A percentile compares a stretch with the other conserved stretches of the same genome.
phyloP scores from a whole-genome alignment of 2,888 invertebrate species.

The Caenorhabditis sinica region DNA sequence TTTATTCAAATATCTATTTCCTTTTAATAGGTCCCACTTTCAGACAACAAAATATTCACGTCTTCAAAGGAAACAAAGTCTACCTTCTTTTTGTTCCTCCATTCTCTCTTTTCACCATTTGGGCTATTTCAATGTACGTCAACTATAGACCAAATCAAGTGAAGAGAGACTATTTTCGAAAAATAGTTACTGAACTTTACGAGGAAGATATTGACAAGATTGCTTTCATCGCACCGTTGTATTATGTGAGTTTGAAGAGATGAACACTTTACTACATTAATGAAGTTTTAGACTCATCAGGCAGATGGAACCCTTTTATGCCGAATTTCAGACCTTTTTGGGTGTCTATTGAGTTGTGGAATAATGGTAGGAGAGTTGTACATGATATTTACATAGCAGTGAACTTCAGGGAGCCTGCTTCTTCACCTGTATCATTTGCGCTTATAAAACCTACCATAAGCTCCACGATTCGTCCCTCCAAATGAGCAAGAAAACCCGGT shows the following conservation, averaged over 20 bases:
- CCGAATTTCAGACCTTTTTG: constrained; percentile 9
- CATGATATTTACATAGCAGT: too few relatives aligned
- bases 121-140: constrained; percentile 30
- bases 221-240: constrained; percentile 39
- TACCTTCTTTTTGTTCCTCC: constrained; percentile 39
- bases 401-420: constrained; percentile 38
- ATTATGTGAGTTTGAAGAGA: constrained; percentile 23
- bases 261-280: neutral
- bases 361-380: constrained; percentile 27
- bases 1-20: neutral
- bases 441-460: constrained; percentile 33
- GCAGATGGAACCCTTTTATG: neutral
- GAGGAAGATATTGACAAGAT: constrained; percentile 46
- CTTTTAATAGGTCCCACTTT: neutral
- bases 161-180: constrained; percentile 41
- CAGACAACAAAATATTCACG: constrained; percentile 35
- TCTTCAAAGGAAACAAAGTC: constrained; percentile 36
- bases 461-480: constrained; percentile 7
- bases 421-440: constrained; percentile 41
- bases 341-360: constrained; percentile 23
- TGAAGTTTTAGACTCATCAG: constrained; percentile 32
- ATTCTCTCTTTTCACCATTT: constrained; percentile 23
- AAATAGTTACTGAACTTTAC: constrained; percentile 15
- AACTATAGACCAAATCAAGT: constrained; percentile 30
- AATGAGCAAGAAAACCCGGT: constrained; percentile 33